Evolutionary conservation across 2,113 vertebrate species (phyloP), one percentile per base, ranked within the genome.

Genomic region (Raphicerus campestris): DNA sequence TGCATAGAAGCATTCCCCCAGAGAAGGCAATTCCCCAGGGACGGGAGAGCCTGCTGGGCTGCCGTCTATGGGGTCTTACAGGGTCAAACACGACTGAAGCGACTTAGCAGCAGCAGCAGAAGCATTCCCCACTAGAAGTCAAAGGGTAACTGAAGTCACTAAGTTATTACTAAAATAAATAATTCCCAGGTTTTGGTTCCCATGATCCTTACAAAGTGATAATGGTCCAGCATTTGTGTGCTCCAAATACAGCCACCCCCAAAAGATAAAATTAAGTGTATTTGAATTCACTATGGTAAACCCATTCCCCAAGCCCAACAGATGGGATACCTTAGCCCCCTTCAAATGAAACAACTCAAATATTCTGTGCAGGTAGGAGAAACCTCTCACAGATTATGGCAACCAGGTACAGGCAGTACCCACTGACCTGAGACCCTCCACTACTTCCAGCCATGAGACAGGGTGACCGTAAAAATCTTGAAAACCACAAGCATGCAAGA

Each of bases 41-140:
- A 14, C 0, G 10, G 5, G 5, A 11, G 26, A 60, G 26, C 11
- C 26, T 30, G 26, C 2, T 30, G 28, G 58, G 58, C 58, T 60
- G 58, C 11, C 5, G 0, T 60, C 58, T 30, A 60, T 30, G 28
- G 58, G 1, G 13, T 15, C 6, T 0, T 28, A 61, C 26, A 30
- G 28, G 26, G 58, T 3, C 0, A 0, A 1, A 30, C 58, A 61
- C 2, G 0, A 61, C 13, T 61, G 58, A 61, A 30, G 28, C 6
- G 6, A 61, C 28, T 61, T 60, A 30, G 58, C 28, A 30, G 58
- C 56, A 60, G 56, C 11, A 60, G 28, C 5, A 14, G 32, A 81
- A 81, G 49, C 47, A 53, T 53, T 81, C 19, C 6, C 30, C 17
- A 13, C 10, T n/a, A 81, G 10, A 81, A 81, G 47, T 22, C 19